Percentiles rank a stretch among this genome's conserved stretches.
Conservation (phyloP, 1,140 invertebrate genomes). For the Lethrus apterus region DNA sequence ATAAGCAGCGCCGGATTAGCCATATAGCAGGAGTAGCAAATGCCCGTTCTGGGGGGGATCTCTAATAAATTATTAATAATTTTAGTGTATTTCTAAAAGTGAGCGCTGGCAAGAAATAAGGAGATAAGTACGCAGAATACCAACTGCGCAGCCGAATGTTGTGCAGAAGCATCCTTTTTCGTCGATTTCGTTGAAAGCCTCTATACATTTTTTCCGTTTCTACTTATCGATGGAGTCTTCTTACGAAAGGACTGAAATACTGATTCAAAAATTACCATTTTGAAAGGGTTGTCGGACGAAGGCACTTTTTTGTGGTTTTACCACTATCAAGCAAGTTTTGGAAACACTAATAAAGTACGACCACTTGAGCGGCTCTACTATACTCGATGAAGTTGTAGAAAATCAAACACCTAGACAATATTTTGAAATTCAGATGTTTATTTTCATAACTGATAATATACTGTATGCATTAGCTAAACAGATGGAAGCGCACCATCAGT, state of each 20-base stretch:
- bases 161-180: slow-evolving; percentile 5
- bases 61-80: too few relatives aligned
- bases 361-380: slow-evolving; percentile 15
- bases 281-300: slow-evolving; percentile 17
- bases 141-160: slow-evolving; percentile 5
- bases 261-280: slow-evolving; percentile 18
- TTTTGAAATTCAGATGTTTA: slow-evolving; percentile 22
- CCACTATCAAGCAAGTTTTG: slow-evolving; percentile 23
- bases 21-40: too few relatives aligned
- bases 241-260: slow-evolving; percentile 15
- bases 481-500: slow-evolving; percentile 17
- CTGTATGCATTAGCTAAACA: slow-evolving; percentile 23
- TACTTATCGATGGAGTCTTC: slow-evolving; percentile 16
- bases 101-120: too few relatives aligned
- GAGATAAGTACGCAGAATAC: slow-evolving; percentile 3
- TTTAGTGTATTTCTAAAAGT: too few relatives aligned
- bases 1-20: too few relatives aligned
- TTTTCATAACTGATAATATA: slow-evolving; percentile 24
- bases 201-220: slow-evolving; percentile 9
- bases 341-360: slow-evolving; percentile 17
- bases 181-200: slow-evolving; percentile 11
- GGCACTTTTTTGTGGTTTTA: slow-evolving; percentile 22
- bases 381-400: slow-evolving; percentile 17
- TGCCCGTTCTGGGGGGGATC: too few relatives aligned
- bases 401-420: slow-evolving; percentile 21